Percentiles rank a stretch among this genome's conserved stretches.
Evolutionary conservation across 1,140 invertebrate species (phyloP).

Genomic region (Plodia interpunctella): DNA sequence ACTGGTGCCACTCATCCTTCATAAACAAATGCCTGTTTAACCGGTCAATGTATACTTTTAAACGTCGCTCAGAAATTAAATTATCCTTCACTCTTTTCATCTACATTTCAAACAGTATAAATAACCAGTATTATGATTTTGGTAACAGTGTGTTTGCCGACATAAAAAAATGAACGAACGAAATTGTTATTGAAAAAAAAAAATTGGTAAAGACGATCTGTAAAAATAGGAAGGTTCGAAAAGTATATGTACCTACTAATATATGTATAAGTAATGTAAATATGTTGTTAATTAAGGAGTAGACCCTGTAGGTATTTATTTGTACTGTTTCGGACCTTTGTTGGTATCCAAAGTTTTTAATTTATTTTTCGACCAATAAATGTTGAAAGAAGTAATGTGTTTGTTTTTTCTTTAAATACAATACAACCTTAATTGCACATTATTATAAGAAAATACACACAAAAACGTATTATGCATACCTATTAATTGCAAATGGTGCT

Average conservation of each 20-base stretch:
- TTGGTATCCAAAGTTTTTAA: slow-evolving; percentile 75
- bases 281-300: slow-evolving; percentile 67
- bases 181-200: slow-evolving; percentile 42
- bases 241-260: slow-evolving; percentile 62
- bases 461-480: too few species aligned
- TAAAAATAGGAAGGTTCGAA: slow-evolving; percentile 52
- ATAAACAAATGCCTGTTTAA: too few species aligned
- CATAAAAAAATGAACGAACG: slow-evolving; percentile 38
- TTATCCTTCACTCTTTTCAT: not conserved
- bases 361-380: slow-evolving; percentile 77
- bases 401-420: slow-evolving; percentile 42
- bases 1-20: too few species aligned
- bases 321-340: slow-evolving; percentile 71
- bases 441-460: too few species aligned
- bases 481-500: too few species aligned
- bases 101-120: not conserved
- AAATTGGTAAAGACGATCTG: slow-evolving; percentile 43
- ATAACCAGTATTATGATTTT: slow-evolving; percentile 1
- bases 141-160: slow-evolving; percentile 1
- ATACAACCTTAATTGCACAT: too few species aligned
- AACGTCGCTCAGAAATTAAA: too few species aligned
- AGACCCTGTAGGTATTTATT: slow-evolving; percentile 73
- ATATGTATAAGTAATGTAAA: slow-evolving; percentile 43
- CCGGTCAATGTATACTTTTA: too few species aligned
- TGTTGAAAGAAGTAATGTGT: slow-evolving; percentile 65